Conservation (phyloP, 2,797 vertebrate genomes). For the Adrianichthys oophorus region DNA sequence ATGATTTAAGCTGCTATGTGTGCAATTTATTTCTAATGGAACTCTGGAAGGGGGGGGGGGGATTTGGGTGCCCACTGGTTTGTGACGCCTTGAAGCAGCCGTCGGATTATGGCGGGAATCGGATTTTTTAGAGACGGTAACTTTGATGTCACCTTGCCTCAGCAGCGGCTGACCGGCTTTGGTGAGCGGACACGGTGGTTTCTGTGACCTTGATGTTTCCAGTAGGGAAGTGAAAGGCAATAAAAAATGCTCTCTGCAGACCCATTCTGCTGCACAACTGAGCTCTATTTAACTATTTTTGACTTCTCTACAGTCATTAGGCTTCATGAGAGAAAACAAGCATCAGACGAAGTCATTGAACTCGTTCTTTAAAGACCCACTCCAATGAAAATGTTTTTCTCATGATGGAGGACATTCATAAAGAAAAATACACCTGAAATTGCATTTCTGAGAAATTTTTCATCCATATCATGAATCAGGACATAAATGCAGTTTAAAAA, state of each 20-base stretch:
- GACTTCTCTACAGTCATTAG: too few relatives aligned
- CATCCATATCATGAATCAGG: too few relatives aligned
- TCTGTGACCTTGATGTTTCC: slow-evolving; percentile 31
- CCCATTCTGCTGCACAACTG: slow-evolving; percentile 34
- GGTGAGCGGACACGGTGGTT: slow-evolving; percentile 10
- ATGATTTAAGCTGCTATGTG: slow-evolving; percentile 30
- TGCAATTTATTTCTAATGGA: slow-evolving; percentile 32
- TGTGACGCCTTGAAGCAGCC: slow-evolving; percentile 21
- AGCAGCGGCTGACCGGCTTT: slow-evolving; percentile 12
- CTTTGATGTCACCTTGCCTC: slow-evolving; percentile 38
- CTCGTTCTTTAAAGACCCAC: too few relatives aligned
- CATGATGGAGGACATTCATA: too few relatives aligned
- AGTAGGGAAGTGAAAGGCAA: slow-evolving; percentile 27
- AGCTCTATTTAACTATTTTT: too few relatives aligned
- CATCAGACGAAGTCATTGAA: too few relatives aligned
- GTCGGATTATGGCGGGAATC: slow-evolving; percentile 19
- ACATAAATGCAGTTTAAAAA: too few relatives aligned
- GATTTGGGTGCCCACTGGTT: slow-evolving; percentile 8
- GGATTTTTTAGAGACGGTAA: slow-evolving; percentile 8
- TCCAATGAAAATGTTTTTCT: too few relatives aligned
- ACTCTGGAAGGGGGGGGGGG: slow-evolving; percentile 11
- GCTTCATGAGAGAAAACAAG: too few relatives aligned
- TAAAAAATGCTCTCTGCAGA: slow-evolving; percentile 10
- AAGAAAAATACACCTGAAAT: too few relatives aligned
- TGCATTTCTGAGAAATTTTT: too few relatives aligned